phyloP scores from a whole-genome alignment of 2,888 invertebrate species.

The Lasioglossum marginatum region DNA sequence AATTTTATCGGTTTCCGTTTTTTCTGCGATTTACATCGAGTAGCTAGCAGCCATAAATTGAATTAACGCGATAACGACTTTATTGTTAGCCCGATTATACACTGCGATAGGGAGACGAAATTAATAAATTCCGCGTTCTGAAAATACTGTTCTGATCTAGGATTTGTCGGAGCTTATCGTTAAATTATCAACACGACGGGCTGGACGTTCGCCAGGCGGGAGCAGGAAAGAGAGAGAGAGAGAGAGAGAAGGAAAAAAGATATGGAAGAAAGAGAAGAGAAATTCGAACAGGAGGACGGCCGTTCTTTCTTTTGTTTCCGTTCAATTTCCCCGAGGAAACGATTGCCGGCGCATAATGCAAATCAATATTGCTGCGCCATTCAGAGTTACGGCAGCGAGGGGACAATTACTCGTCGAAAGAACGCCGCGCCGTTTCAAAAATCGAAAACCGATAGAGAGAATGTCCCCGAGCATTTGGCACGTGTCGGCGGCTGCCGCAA shows the following conservation, averaged over 20 bases:
- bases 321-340: slow-evolving; percentile 1
- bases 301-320: background rate
- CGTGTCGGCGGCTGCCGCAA: background rate
- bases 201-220: slow-evolving; percentile 6
- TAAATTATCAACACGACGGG: slow-evolving; percentile 2
- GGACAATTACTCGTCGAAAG: slow-evolving; percentile 27
- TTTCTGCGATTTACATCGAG: background rate
- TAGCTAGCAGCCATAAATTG: background rate
- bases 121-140: background rate
- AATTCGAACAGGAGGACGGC: background rate
- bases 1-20: background rate
- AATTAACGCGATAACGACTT: background rate
- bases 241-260: background rate
- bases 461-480: background rate
- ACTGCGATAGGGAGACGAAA: background rate
- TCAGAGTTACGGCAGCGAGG: background rate
- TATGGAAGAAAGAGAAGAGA: background rate
- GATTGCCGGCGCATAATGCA: slow-evolving; percentile 1
- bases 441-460: background rate
- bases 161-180: slow-evolving; percentile 2
- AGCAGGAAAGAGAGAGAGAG: background rate
- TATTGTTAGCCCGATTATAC: background rate
- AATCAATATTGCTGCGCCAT: background rate
- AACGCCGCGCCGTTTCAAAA: background rate
- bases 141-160: background rate